A percentile compares a stretch with the other conserved stretches of the same genome.
Conservation (phyloP, 2,888 invertebrate species). For the Herminia tarsipennalis region DNA sequence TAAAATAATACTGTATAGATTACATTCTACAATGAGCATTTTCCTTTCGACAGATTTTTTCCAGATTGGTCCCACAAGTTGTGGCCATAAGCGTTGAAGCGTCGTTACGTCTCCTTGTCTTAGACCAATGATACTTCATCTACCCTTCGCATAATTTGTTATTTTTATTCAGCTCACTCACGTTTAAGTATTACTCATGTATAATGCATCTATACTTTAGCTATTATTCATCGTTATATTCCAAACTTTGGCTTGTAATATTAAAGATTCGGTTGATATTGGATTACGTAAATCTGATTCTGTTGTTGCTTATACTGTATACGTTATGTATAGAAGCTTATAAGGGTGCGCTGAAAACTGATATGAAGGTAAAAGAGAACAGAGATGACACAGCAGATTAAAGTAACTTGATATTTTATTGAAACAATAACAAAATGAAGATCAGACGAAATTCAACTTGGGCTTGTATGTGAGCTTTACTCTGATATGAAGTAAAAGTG, state of each 20-base stretch:
- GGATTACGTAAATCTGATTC: constrained; percentile 42
- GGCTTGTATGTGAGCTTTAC: not conserved
- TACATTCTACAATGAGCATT: too few relatives aligned
- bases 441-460: not conserved
- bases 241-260: constrained; percentile 34
- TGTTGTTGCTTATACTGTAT: constrained; percentile 11
- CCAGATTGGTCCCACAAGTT: too few relatives aligned
- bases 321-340: constrained; percentile 13
- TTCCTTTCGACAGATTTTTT: too few relatives aligned
- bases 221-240: constrained; percentile 38
- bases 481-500: not conserved
- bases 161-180: constrained; percentile 36
- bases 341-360: constrained; percentile 3
- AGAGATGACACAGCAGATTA: constrained; percentile 1
- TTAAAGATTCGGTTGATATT: constrained; percentile 46
- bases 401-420: constrained; percentile 3
- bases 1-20: too few relatives aligned
- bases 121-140: too few relatives aligned
- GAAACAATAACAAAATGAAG: not conserved
- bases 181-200: constrained; percentile 33
- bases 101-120: too few relatives aligned
- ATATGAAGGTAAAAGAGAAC: not conserved
- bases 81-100: too few relatives aligned
- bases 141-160: constrained; percentile 18
- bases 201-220: constrained; percentile 44